Base-by-base conservation (phyloP, 2,797 vertebrate genomes). In the Gila robusta region DNA sequence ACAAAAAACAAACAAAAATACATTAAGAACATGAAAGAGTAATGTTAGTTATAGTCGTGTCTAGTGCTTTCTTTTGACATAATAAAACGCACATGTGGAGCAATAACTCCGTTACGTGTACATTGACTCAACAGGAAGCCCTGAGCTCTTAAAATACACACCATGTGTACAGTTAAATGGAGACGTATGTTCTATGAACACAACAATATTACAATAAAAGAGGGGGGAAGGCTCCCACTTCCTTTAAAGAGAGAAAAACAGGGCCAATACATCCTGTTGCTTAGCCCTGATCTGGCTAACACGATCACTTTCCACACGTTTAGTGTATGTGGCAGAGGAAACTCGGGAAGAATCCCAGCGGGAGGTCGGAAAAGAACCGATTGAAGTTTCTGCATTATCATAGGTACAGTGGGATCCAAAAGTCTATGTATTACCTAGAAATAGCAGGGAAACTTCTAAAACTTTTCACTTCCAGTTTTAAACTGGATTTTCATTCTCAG, bases 61-160 rank as follows among this genome's bases (percentile, higher is more conserved):
- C 74, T 74, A 21, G 28, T 9, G 39, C 74, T 87, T 49, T 71
- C 83, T 82, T 70, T 67, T 66, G 54, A 26, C 71, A 54, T 83
- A 85, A 89, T 87, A 82, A 90, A 87, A 87, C 14, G 10, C 87
- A 90, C 76, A 86, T 85, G 87, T 81, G 59, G 71, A 79, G 67
- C n/a, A 77, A 82, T 84, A 87, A 86, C 73, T 73, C 83, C 47
- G 79, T 87, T 80, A 79, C 54, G 66, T 69, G 83, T 76, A 62
- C 67, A 64, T 10, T 84, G 88, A 77, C 88, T 90, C 79, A 82
- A 90, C 87, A 87, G 87, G 89, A 88, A 84, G 76, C 37, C 41
- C 39, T 19, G 28, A 39, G 64, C 71, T 87, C 70, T 81, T 80
- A 82, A 86, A 86, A 87, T 79, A 62, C 21, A 44, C 54, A 35